Percentiles rank a stretch among this genome's conserved stretches.
Conservation (phyloP, 2,797 vertebrate genomes). For the Myotis daubentonii region DNA sequence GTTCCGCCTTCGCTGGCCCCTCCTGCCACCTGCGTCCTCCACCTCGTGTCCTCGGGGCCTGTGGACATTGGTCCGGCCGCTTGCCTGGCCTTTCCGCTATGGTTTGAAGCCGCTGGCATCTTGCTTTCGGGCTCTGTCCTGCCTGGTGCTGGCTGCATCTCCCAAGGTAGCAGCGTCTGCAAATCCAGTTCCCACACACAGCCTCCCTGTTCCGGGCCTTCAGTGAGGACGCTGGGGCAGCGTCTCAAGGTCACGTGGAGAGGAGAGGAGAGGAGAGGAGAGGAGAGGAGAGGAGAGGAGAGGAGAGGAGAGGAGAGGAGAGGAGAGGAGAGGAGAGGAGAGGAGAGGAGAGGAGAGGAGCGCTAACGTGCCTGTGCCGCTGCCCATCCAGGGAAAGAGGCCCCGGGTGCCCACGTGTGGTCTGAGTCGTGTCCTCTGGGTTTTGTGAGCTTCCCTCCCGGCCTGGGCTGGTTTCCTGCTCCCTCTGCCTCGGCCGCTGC, state of each 20-base stretch:
- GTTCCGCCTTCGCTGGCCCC: background rate
- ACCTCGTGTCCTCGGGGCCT: background rate
- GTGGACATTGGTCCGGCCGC: background rate
- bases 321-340: too few relatives aligned
- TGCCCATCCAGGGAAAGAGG: background rate
- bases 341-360: background rate
- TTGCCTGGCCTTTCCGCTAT: background rate
- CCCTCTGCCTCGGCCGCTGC: background rate
- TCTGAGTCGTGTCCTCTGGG: background rate
- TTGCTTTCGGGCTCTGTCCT: slow-evolving; percentile 34
- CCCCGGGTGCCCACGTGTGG: background rate
- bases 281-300: too few relatives aligned
- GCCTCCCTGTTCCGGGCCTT: slow-evolving; percentile 60
- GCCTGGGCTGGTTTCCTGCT: background rate
- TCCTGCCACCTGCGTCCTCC: background rate
- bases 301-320: too few relatives aligned
- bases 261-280: background rate
- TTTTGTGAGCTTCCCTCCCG: background rate
- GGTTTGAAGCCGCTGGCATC: background rate
- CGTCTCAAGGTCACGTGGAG: slow-evolving; percentile 69
- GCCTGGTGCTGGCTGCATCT: background rate
- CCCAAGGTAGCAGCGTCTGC: slow-evolving; percentile 67
- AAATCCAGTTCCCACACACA: slow-evolving; percentile 60
- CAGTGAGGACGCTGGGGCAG: slow-evolving; percentile 68
- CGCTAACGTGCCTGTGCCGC: background rate